Evolutionary conservation across 2,113 vertebrate species (phyloP), one percentile per base, ranked within the genome.

Genomic region (Vulpes vulpes): DNA sequence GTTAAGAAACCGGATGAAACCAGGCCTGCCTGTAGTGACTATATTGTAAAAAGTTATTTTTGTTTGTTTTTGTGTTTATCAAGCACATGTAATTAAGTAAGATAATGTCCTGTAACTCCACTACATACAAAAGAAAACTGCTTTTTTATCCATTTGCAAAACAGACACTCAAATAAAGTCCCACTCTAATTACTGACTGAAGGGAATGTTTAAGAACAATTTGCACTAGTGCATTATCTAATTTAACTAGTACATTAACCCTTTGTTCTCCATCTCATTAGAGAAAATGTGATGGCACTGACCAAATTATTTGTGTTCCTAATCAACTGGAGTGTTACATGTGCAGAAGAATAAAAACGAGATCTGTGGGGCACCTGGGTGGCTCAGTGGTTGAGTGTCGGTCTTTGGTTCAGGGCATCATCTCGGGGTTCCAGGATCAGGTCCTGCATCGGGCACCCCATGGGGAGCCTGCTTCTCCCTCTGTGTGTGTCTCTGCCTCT

Each of bases 171-270:
- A 60, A 17, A 51, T 69, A 81, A 62, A 79, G n/a, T 53, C 16
- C 8, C 16, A 89, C 35, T 93, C 49, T 57, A 57, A 90, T 27
- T 76, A 83, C 11, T 35, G 27, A 27, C 25, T 35, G 22, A 27
- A 87, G 92, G 84, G 25, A 93, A 96, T 17, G 20, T 85, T 89
- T 17, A 49, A 69, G 30, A 51, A 76, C 55, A 92, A 65, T 79
- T 57, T 62, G 49, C 78, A 76, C 51, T 83, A 94, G 25, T 20
- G 6, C 27, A 86, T 62, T 71, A 57, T 78, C 89, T 89, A 65
- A 51, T 69, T 65, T 82, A 74, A 85, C 11, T 57, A 43, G 51
- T 32, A 89, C 76, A 81, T 78, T 86, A 82, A 25, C 8, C 4
- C 38, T 91, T 81, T 51, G 32, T 1, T 8, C 62, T 12, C 35